Evolutionary conservation across 2,113 vertebrate species (phyloP).

Genomic region (Sisor rabdophorus): DNA sequence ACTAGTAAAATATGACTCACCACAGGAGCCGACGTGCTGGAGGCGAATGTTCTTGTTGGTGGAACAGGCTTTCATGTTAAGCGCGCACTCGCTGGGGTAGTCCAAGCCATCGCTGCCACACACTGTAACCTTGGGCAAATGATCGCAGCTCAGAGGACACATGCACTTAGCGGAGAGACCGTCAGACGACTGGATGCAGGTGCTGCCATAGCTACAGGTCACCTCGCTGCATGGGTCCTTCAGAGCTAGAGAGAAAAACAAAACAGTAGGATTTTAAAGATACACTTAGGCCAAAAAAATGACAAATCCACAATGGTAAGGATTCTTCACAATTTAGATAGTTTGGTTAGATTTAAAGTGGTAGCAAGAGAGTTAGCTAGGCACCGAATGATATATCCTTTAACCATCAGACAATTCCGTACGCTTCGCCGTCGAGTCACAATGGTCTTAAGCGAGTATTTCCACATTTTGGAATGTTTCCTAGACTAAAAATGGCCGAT

Average conservation of each 20-base stretch:
- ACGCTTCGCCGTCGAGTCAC: no score
- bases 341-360: no score
- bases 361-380: no score
- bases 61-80: slow-evolving; percentile 82
- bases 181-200: slow-evolving; percentile 78
- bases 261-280: background rate
- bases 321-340: no score
- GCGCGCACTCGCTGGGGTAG: slow-evolving; percentile 83
- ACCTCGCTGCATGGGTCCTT: slow-evolving; percentile 87
- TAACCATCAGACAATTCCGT: no score
- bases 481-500: no score
- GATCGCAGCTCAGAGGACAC: slow-evolving; percentile 78
- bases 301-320: no score
- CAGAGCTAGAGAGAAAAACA: slow-evolving; percentile 68
- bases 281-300: background rate
- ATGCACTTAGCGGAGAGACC: slow-evolving; percentile 82
- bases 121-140: slow-evolving; percentile 63
- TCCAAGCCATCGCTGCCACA: slow-evolving; percentile 89
- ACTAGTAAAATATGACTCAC: slow-evolving; percentile 66
- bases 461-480: no score
- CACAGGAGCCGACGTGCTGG: slow-evolving; percentile 81
- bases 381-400: no score
- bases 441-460: no score
- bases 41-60: slow-evolving; percentile 82
- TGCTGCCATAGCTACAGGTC: slow-evolving; percentile 90